Evolutionary conservation across 2,113 vertebrate species (phyloP), one percentile per base, ranked within the genome.

Genomic region (Rhinoptilus africanus): DNA sequence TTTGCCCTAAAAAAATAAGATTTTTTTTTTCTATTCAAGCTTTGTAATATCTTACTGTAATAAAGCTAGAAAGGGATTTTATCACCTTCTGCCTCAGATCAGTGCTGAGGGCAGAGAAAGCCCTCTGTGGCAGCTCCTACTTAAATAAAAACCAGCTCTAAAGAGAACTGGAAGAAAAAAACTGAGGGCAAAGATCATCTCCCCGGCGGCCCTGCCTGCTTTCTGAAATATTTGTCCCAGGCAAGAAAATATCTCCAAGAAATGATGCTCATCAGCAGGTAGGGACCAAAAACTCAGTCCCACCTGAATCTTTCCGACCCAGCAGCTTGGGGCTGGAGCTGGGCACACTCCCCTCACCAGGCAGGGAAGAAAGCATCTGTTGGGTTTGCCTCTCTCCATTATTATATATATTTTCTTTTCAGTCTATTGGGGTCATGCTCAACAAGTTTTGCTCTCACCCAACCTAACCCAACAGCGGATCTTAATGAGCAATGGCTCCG

Each of bases 291-390:
- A 72, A 79, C 39, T 77, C 22, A 2, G 9, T 28, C 64, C 45
- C 73, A 62, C 21, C 16, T 28, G 64, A 37, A 78, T 64, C 60
- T 54, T 51, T 26, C 57, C 53, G 24, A 34, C 2, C 41, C 53
- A 12, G 75, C 10, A 23, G 24, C 39, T 48, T 1, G 0, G 30
- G 69, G 73, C 14, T 16, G 3, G 37, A 35, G 21, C 7, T 3
- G 12, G 23, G 13, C 22, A 20, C 4, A 0, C 3, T 39, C 28
- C 68, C 54, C 43, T 54, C 39, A 20, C 3, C 0, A 0, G 39
- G 50, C 26, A 39, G 60, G 54, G 39, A 51, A 35, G 45, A 41
- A 54, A 73, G 32, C 0, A 10, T 1, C 30, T 17, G 37, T 13
- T 41, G 63, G 23, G 8, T 85, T 47, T 32, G 51, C 1, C 34